Evolutionary conservation across 1,140 invertebrate species (phyloP).

Genomic region (Pteromalus puparum): DNA sequence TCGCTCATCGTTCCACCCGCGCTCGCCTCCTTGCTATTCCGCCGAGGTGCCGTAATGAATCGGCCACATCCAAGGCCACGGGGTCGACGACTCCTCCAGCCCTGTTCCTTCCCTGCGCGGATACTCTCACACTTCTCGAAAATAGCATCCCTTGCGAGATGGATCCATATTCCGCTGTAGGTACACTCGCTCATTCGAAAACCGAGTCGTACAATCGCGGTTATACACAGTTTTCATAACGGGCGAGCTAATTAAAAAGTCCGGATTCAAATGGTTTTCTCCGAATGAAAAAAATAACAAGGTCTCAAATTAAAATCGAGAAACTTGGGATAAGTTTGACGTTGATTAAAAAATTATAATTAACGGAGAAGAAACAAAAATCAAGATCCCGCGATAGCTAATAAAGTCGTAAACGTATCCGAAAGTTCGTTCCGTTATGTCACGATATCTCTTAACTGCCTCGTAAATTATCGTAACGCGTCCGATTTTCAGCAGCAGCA

Average conservation of each 20-base stretch:
- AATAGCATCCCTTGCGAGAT: not conserved
- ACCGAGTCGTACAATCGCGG: no score
- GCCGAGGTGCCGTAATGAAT: constrained; percentile 17
- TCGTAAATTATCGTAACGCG: constrained; percentile 27
- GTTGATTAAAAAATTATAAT: not conserved
- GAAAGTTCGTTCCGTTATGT: constrained; percentile 20
- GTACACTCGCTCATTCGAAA: no score
- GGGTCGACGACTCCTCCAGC: not conserved
- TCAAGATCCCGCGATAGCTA: constrained; percentile 11
- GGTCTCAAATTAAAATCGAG: not conserved
- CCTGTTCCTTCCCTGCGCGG: not conserved
- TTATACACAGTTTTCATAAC: no score
- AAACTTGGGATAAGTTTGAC: no score
- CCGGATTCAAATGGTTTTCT: no score
- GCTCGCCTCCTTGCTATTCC: constrained; percentile 22
- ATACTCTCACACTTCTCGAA: not conserved
- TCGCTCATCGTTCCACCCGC: constrained; percentile 63
- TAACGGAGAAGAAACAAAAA: not conserved
- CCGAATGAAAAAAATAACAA: not conserved
- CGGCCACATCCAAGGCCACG: not conserved
- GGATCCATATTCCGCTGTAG: not conserved
- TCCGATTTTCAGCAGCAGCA: not conserved
- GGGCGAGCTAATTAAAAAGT: no score
- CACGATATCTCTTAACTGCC: constrained; percentile 20
- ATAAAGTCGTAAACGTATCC: constrained; percentile 12